Percentiles rank a stretch among this genome's conserved stretches.
These are phyloP conservation scores for Marisa cornuarietis DNA, from an alignment of 1,140 invertebrate species.

Conservation along the genomic window DNA sequence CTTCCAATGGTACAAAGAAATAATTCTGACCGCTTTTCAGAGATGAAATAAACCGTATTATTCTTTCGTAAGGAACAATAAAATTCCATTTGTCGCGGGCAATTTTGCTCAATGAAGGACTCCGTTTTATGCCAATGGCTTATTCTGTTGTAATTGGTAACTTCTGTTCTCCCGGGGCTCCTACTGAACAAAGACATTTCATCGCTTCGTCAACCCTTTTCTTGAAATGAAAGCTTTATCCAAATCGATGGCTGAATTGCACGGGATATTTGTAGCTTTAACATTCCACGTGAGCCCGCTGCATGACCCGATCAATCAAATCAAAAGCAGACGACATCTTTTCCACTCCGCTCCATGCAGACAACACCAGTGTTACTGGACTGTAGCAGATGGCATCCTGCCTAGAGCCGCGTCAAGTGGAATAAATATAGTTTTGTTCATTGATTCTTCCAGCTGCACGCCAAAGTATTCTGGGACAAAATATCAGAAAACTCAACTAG, in stretches of 20 bases:
- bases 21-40: background rate
- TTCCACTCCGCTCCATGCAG: too few species aligned
- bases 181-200: background rate
- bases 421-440: too few species aligned
- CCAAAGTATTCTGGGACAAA: too few species aligned
- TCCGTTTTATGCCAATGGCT: constrained; percentile 9
- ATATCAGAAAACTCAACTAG: too few species aligned
- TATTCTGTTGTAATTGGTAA: constrained; percentile 12
- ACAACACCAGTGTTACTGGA: too few species aligned
- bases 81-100: constrained; percentile 16
- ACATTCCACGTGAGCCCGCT: too few species aligned
- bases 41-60: constrained; percentile 5
- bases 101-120: constrained; percentile 5
- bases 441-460: too few species aligned
- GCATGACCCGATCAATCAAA: too few species aligned
- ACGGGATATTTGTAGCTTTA: constrained; percentile 5
- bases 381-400: too few species aligned
- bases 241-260: constrained; percentile 4
- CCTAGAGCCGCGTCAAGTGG: too few species aligned
- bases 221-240: constrained; percentile 10
- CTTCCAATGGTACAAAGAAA: too few species aligned
- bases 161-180: constrained; percentile 3
- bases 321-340: too few species aligned
- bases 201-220: constrained; percentile 14
- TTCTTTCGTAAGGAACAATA: constrained; percentile 2